Conservation (phyloP, 2,888 invertebrate genomes). For the Abscondita cerata region DNA sequence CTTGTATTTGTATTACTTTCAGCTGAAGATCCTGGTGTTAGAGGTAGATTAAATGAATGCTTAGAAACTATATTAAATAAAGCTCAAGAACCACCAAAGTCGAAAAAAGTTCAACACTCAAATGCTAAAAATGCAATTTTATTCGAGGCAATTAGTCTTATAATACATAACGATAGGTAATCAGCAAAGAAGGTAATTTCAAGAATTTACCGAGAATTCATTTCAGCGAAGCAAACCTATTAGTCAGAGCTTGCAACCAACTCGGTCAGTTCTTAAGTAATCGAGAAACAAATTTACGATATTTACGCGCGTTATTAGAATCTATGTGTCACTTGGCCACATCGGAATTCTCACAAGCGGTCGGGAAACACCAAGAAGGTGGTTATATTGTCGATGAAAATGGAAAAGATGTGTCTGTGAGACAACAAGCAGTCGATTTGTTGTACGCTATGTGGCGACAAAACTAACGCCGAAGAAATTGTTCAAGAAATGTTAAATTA, state of each 20-base stretch:
- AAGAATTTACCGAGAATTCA: background rate
- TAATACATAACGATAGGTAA: constrained; percentile 95
- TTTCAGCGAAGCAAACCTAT: constrained; percentile 87
- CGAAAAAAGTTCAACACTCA: constrained; percentile 99
- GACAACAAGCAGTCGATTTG: constrained; percentile 97
- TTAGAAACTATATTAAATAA: constrained; percentile 98
- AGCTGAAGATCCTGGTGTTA: constrained; percentile 94
- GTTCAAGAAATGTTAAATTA: constrained; percentile 99
- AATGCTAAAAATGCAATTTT: constrained; percentile 99
- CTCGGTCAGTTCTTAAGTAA: constrained; percentile 97
- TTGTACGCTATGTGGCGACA: constrained; percentile 99
- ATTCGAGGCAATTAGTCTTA: constrained; percentile 99
- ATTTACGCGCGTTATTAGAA: constrained; percentile 96
- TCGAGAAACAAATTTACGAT: constrained; percentile 97
- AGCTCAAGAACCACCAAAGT: constrained; percentile 99
- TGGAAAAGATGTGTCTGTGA: constrained; percentile 97
- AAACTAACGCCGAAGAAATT: constrained; percentile 98
- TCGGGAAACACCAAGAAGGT: constrained; percentile 99
- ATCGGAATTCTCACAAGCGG: constrained; percentile 99
- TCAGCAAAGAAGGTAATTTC: background rate
- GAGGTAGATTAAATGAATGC: constrained; percentile 96
- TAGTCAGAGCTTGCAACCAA: constrained; percentile 98
- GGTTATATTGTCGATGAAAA: constrained; percentile 99
- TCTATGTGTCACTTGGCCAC: constrained; percentile 99
- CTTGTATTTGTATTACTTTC: constrained; percentile 32